Conservation (phyloP, 92 coral and sea anemone genomes). For the Bergia puertoricense region DNA sequence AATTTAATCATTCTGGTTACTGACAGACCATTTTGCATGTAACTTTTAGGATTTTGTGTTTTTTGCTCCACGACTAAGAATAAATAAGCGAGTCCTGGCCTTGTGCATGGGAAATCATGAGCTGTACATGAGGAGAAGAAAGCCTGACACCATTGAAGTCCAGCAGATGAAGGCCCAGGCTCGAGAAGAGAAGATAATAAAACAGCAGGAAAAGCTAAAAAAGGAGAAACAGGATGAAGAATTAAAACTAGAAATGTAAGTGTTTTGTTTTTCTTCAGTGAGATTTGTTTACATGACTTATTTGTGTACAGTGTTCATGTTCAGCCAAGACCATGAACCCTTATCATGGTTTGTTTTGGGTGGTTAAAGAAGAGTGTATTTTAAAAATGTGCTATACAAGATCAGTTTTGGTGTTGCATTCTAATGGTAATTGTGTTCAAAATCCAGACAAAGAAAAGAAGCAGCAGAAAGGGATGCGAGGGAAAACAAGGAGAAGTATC, state of each 20-base stretch:
- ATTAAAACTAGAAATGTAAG: background rate
- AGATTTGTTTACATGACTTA: background rate
- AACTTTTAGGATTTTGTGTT: slow-evolving; percentile 83
- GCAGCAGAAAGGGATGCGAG: too few relatives aligned
- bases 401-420: too few relatives aligned
- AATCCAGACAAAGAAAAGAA: too few relatives aligned
- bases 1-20: background rate
- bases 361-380: too few relatives aligned
- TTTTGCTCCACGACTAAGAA: slow-evolving; percentile 79
- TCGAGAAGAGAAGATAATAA: slow-evolving; percentile 68
- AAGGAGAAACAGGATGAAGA: background rate
- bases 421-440: too few relatives aligned
- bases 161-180: slow-evolving; percentile 97
- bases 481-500: too few relatives aligned
- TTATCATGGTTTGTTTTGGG: too few relatives aligned
- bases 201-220: background rate
- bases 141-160: slow-evolving; percentile 94
- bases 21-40: background rate
- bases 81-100: slow-evolving; percentile 85
- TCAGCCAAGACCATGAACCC: too few relatives aligned
- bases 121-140: slow-evolving; percentile 91
- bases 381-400: too few relatives aligned
- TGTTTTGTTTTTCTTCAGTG: background rate
- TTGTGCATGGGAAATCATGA: slow-evolving; percentile 99
- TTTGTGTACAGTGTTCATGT: too few relatives aligned